These are phyloP conservation scores for Gephyroberyx darwinii DNA, from an alignment of 2,797 vertebrate genomes.

Conservation along the genomic window DNA sequence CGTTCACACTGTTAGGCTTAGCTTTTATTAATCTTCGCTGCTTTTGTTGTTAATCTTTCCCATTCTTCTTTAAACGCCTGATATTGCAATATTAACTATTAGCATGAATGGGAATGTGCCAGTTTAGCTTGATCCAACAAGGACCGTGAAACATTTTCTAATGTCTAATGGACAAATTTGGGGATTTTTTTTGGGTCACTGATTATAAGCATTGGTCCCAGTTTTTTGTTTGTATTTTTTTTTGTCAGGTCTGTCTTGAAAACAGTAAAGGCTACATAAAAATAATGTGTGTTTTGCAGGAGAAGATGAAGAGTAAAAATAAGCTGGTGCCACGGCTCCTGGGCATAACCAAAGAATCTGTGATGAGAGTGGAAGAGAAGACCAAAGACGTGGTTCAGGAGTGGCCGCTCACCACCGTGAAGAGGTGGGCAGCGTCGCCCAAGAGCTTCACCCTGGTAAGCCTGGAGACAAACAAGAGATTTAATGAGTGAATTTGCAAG, in stretches of 20 bases:
- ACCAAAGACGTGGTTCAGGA: conserved; percentile 99
- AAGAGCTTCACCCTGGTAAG: conserved; percentile 99
- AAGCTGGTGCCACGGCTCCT: conserved; percentile 96
- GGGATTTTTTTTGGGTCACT: background rate
- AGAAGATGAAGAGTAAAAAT: conserved; percentile 99
- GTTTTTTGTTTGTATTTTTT: background rate
- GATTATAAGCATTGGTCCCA: background rate
- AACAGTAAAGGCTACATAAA: background rate
- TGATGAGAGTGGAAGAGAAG: conserved; percentile 98
- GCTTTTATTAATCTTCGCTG: conserved; percentile 19
- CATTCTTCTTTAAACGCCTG: conserved; percentile 29
- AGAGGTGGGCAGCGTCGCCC: conserved; percentile 98
- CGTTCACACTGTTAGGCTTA: conserved; percentile 29
- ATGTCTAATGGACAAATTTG: background rate
- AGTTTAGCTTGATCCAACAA: background rate
- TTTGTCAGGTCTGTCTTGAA: too few relatives aligned
- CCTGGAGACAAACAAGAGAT: background rate
- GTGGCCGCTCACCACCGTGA: conserved; percentile 97
- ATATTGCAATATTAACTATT: conserved; percentile 26
- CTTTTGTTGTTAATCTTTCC: conserved; percentile 41
- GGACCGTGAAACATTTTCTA: too few relatives aligned
- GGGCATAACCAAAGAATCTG: conserved; percentile 98
- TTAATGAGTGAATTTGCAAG: background rate
- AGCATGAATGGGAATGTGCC: conserved; percentile 8
- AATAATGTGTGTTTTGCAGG: conserved; percentile 73